Base-by-base conservation (phyloP, 1,140 invertebrate genomes). In the Cylas formicarius region DNA sequence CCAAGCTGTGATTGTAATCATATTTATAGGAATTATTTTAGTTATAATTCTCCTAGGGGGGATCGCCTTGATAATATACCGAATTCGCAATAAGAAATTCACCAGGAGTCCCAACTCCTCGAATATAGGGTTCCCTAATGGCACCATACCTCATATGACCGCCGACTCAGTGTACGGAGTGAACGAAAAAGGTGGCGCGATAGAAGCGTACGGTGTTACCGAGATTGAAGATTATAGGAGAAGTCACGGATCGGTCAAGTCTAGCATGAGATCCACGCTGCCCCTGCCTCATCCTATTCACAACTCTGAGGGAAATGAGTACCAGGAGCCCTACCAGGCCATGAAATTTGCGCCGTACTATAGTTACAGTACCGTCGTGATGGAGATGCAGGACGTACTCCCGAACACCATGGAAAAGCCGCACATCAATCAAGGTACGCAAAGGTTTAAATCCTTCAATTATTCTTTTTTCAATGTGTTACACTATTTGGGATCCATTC, bases 271-370 rank as follows among this genome's bases (percentile, higher is more conserved):
- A 21, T 73, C 73, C 0, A 72, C 72, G 42, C 64, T 78, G 31
- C 76, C 76, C 2, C 69, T 74, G 24, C 57, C 72, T 17, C 72
- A 76, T 38, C 66, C 68, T 34, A 67, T 68, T 17, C 54, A 60
- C 32, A 56, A 70, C 34, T 68, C 71, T 44, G 83, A 83, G 64
- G 72, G 77, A 24, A 81, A 84, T 57, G 81, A 84, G 57, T 86
- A 86, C 65, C 82, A 85, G 58, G 83, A 86, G 65, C 83, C 83
- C 5, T 85, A 84, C 65, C 82, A 85, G 60, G 80, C 81, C 0
- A 67, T 83, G 36, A 80, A 80, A 55, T 83, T 81, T 57, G 78
- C 82, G 2, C 82, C 82, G 1, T 85, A 84, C 60, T 85, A 84
- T 58, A 82, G 79, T 57, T 85, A 85, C 65, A 84, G 81, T 58